Evolutionary conservation across 2,113 vertebrate genomes (phyloP), one percentile per base, ranked within the genome.

Genomic region (Bambusicola thoracicus): DNA sequence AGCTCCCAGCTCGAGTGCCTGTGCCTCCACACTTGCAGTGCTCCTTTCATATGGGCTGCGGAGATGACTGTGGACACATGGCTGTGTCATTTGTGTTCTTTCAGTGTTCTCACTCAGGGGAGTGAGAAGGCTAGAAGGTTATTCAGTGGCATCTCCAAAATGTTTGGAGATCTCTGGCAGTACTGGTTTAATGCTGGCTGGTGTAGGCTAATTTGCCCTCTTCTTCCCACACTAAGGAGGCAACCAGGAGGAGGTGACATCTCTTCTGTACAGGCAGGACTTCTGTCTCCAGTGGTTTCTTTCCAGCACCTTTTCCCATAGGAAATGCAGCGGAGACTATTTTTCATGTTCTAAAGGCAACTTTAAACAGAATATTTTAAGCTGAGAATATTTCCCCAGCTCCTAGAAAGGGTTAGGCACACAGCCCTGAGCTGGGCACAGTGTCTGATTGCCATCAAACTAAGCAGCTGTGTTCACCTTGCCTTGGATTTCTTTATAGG

Each of bases 361-460:
- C 67, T 55, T 38, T 92, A 91, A 89, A 93, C 56, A n/a, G 43
- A 56, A 46, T 82, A 30, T 25, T 86, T 95, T 90, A 85, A 85
- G n/a, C 34, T 63, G 25, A 93, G 65, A 89, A 88, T 91, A 91
- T 94, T 86, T 90, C 72, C 40, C 69, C n/a, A 88, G 81, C 49
- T 97, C 82, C 72, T 79, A 81, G 81, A 83, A 86, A 81, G 80
- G 63, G 86, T 92, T 92, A 90, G 92, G 80, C 76, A 76, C n/a
- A 44, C 48, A 93, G 77, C 43, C 83, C 90, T 53, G 72, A 77
- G 94, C 82, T 94, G 94, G 83, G 68, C 55, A 21, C 92, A 92
- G 81, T 38, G 51, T 82, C 67, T 85, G 93, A 97, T 96, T 97
- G 94, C 90, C 80, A 96, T 96, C 96, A 86, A 92, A 94, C 95